phyloP scores from a whole-genome alignment of 2,113 vertebrate species.

The Poicephalus gulielmi region DNA sequence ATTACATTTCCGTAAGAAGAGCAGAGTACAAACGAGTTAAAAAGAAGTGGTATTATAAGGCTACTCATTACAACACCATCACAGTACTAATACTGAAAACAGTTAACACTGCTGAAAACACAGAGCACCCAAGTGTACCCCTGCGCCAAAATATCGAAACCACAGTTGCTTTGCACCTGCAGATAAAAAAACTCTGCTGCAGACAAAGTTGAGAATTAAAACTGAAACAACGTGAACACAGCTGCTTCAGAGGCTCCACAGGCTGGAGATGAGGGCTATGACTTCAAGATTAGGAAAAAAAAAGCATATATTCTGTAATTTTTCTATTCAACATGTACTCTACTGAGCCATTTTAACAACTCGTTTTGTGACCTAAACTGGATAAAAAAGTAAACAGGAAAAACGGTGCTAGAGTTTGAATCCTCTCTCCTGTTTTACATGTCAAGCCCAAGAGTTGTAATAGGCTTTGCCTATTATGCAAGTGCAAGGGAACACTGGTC shows the following conservation, averaged over 20 bases:
- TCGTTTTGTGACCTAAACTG: not conserved
- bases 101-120: not conserved
- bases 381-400: not conserved
- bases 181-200: not conserved
- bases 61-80: not conserved
- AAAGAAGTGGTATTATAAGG: not conserved
- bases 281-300: not conserved
- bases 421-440: not conserved
- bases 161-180: not conserved
- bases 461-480: not conserved
- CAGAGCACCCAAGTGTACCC: not conserved
- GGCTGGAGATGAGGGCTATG: not conserved
- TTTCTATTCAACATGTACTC: not conserved
- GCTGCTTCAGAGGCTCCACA: not conserved
- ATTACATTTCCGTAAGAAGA: not conserved
- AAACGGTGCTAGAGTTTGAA: not conserved
- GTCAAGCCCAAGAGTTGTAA: not conserved
- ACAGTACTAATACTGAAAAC: not conserved
- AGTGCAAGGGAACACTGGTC: not conserved
- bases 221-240: not conserved
- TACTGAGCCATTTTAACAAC: not conserved
- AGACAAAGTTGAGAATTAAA: not conserved
- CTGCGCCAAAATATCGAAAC: not conserved
- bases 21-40: not conserved
- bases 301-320: not conserved